Evolutionary conservation across 2,113 vertebrate species (phyloP), one percentile per base, ranked within the genome.

Genomic region (Canis aureus): DNA sequence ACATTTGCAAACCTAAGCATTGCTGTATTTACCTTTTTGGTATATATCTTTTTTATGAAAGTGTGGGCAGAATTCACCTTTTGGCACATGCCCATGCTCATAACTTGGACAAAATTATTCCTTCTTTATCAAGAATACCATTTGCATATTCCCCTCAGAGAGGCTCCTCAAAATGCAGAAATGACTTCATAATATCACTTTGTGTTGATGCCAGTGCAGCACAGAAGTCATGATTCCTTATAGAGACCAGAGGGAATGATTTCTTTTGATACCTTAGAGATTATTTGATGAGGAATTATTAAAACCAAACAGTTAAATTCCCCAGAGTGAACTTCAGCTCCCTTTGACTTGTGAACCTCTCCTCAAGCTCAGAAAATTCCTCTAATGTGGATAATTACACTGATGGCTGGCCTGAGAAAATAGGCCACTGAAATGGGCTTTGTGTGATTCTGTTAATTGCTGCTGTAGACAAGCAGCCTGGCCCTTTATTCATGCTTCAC

Each of bases 371-470:
- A 92, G 86, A 98, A 98, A 92, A 97, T 93, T 95, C 89, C 66
- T 97, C 49, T 96, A 98, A 98, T 96, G 49, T 97, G 49, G 60
- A 85, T 98, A 98, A 98, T 98, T 98, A 89, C 57, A 97, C 80
- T 97, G 91, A 97, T 86, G 82, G 60, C 85, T 98, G 91, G 88
- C 90, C 71, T 93, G 91, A 98, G 95, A 98, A 98, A 98, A 97
- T 19, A 98, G 78, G 79, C 38, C 76, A 98, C 82, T 89, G 87
- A 97, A 98, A 96, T 32, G 91, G 66, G 27, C 71, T 98, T 89
- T 98, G 88, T 98, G 86, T 97, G 88, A 97, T 97, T 98, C 89
- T 97, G 13, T 97, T 98, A 98, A 98, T 98, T 98, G 92, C 69
- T 98, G 62, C 89, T 97, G 53, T 98, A 98, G 94, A 98, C 98